phyloP scores from a whole-genome alignment of 2,797 vertebrate genomes.

The Cetoscarus ocellatus region DNA sequence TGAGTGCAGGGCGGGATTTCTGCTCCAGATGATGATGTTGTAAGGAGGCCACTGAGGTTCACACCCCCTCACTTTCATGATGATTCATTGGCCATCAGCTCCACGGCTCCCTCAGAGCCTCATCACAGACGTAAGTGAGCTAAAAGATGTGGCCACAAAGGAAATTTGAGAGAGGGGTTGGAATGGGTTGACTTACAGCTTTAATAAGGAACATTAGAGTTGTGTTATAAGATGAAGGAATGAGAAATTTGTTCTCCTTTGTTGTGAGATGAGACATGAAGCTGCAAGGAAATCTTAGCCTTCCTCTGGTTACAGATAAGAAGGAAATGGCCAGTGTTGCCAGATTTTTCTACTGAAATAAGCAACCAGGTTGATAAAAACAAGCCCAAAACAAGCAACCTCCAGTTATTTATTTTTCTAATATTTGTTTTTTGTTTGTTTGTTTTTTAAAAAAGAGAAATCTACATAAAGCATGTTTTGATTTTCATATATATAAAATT shows the following conservation, averaged over 20 bases:
- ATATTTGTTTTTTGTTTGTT: too few relatives aligned
- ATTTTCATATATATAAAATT: too few relatives aligned
- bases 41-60: conserved; percentile 58
- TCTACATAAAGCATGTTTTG: too few relatives aligned
- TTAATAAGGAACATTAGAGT: not conserved
- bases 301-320: too few relatives aligned
- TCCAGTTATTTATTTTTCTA: too few relatives aligned
- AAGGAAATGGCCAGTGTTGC: too few relatives aligned
- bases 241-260: not conserved
- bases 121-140: conserved; percentile 8
- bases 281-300: not conserved
- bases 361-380: too few relatives aligned
- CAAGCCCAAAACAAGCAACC: too few relatives aligned
- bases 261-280: not conserved
- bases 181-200: conserved; percentile 25
- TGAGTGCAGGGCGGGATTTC: conserved; percentile 56
- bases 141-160: conserved; percentile 9
- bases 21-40: conserved; percentile 62
- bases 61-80: conserved; percentile 51
- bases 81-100: conserved; percentile 55
- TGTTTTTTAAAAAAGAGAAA: too few relatives aligned
- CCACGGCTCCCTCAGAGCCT: conserved; percentile 22
- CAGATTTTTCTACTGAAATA: too few relatives aligned
- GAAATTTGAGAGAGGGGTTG: conserved; percentile 20
- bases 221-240: not conserved